A percentile compares a stretch with the other conserved stretches of the same genome.
These are phyloP conservation scores for Vireo altiloquus DNA, from an alignment of 2,113 vertebrate species.

Conservation along the genomic window DNA sequence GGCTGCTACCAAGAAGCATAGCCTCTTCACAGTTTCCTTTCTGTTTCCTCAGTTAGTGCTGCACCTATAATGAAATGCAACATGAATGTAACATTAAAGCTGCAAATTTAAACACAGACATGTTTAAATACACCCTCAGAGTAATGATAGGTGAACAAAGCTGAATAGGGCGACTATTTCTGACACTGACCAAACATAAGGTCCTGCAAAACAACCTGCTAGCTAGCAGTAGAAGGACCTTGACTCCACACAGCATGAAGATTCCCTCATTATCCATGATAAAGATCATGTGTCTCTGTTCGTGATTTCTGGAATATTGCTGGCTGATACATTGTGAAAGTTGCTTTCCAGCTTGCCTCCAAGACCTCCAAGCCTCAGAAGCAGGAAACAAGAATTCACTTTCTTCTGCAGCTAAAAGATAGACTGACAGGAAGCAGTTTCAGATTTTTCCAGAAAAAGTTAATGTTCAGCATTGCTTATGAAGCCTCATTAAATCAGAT, in stretches of 20 bases:
- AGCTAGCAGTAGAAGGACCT: background rate
- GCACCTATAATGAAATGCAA: conserved; percentile 2
- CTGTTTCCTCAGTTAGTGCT: background rate
- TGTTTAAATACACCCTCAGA: background rate
- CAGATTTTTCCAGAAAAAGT: background rate
- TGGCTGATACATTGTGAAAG: background rate
- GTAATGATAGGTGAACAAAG: background rate
- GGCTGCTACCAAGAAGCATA: background rate
- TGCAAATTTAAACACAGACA: background rate
- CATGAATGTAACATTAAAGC: background rate
- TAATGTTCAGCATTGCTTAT: background rate
- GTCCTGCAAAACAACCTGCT: background rate
- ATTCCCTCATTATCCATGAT: background rate
- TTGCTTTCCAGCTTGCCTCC: background rate
- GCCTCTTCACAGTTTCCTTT: conserved; percentile 3
- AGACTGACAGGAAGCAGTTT: background rate
- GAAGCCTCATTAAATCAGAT: background rate
- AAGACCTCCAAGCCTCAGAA: background rate
- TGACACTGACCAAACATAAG: background rate
- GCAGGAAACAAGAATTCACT: background rate
- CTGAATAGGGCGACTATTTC: background rate
- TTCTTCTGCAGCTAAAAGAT: background rate
- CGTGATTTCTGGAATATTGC: background rate
- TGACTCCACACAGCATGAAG: background rate
- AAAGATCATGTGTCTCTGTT: background rate